A percentile compares a stretch with the other conserved stretches of the same genome.
These are phyloP conservation scores for Dryobotodes eremita DNA, from an alignment of 2,888 invertebrate species.

Conservation along the genomic window DNA sequence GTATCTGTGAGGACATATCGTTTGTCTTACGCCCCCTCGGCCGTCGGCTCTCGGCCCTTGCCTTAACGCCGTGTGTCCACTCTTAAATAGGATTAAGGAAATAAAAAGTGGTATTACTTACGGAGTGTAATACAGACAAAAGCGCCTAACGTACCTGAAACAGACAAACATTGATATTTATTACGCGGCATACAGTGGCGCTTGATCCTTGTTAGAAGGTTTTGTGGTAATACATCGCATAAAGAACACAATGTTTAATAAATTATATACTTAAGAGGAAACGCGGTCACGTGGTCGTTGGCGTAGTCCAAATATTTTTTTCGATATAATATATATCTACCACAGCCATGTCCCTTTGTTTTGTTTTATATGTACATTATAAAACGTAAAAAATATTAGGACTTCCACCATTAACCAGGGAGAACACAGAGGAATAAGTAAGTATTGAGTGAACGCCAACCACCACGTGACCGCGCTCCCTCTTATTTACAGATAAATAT, in stretches of 20 bases:
- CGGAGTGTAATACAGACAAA: conserved; percentile 55
- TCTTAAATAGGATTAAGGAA: conserved; percentile 65
- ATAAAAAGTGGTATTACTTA: conserved; percentile 65
- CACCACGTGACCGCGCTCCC: not conserved
- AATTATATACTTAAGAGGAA: not conserved
- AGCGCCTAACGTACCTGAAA: conserved; percentile 70
- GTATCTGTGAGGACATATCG: conserved; percentile 55
- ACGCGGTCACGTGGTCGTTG: not conserved
- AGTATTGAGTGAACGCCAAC: no score
- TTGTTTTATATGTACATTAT: not conserved
- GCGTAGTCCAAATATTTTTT: not conserved
- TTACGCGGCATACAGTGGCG: conserved; percentile 38
- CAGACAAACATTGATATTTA: conserved; percentile 63
- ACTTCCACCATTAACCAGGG: no score
- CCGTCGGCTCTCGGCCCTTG: conserved; percentile 16
- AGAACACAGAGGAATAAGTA: no score
- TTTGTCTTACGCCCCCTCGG: conserved; percentile 63
- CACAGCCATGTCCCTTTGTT: not conserved
- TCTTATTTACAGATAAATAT: not conserved
- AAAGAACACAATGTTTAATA: not conserved
- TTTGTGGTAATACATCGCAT: not conserved
- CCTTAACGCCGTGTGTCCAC: conserved; percentile 53
- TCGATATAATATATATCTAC: not conserved
- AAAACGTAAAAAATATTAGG: not conserved
- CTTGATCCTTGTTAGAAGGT: not conserved